phyloP scores from a whole-genome alignment of 2,888 invertebrate species.

The Nemotelus nigrinus region DNA sequence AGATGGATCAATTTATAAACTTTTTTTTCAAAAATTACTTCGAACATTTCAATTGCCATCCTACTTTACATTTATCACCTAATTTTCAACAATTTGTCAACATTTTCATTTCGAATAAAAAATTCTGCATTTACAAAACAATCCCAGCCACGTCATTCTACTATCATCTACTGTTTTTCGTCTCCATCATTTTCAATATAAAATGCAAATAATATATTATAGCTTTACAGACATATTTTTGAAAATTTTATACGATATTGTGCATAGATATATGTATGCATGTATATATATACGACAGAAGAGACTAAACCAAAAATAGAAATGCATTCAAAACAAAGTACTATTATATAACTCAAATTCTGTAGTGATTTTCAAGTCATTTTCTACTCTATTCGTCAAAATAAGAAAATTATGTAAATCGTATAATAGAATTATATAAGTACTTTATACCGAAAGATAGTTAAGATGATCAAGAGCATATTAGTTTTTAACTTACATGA shows the following conservation, averaged over 20 bases:
- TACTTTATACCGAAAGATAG: constrained; percentile 30
- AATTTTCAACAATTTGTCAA: not conserved
- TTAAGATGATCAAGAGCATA: not conserved
- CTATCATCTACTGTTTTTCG: not conserved
- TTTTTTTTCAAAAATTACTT: not conserved
- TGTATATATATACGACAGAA: constrained; percentile 7
- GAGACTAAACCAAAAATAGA: constrained; percentile 28
- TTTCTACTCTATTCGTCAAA: not conserved
- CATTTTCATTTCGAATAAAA: not conserved
- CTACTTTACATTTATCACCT: not conserved
- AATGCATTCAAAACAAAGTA: constrained; percentile 29
- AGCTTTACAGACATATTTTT: not conserved
- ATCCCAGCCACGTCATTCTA: not conserved
- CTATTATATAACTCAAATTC: not conserved
- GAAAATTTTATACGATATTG: not conserved
- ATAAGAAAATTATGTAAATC: not conserved
- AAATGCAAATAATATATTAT: not conserved
- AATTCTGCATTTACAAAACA: not conserved
- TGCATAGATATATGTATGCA: not conserved
- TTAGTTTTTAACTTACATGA: constrained; percentile 29
- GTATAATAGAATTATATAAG: constrained; percentile 13
- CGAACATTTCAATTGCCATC: not conserved
- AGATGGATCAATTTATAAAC: not conserved
- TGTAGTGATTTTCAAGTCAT: constrained; percentile 20
- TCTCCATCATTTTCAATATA: not conserved